These are phyloP conservation scores for Pelecanoides urinatrix DNA, from an alignment of 2,113 vertebrate genomes.

Conservation along the genomic window DNA sequence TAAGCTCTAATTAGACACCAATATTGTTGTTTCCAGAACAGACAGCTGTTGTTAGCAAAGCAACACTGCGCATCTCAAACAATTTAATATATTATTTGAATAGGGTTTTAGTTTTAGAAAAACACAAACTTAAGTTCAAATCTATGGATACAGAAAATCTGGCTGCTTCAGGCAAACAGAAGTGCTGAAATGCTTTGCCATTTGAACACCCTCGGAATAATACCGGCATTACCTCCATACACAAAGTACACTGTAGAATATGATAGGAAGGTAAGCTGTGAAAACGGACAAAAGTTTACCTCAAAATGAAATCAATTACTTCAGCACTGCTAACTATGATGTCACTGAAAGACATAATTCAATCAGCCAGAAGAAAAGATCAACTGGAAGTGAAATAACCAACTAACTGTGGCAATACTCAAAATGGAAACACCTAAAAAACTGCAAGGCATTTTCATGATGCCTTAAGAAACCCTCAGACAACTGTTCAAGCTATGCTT, in stretches of 20 bases:
- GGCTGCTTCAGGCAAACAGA: background rate
- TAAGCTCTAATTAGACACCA: background rate
- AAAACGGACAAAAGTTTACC: background rate
- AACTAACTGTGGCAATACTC: background rate
- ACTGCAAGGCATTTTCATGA: background rate
- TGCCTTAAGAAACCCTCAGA: background rate
- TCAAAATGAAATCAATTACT: background rate
- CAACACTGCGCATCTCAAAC: background rate
- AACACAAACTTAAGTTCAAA: background rate
- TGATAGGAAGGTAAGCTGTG: background rate
- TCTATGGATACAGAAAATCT: background rate
- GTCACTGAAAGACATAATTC: background rate
- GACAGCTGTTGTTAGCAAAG: conserved; percentile 1
- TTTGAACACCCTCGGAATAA: background rate
- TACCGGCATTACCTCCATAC: background rate
- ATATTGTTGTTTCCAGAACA: background rate
- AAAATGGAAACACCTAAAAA: background rate
- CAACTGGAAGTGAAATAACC: background rate
- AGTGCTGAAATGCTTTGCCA: background rate
- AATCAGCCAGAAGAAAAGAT: background rate
- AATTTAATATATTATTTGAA: background rate
- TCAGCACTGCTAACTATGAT: background rate
- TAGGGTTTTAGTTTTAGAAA: background rate
- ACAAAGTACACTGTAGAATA: background rate
- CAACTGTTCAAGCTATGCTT: background rate